Evolutionary conservation across 2,797 vertebrate species (phyloP).

Genomic region (Microctenopoma steveboyesi): DNA sequence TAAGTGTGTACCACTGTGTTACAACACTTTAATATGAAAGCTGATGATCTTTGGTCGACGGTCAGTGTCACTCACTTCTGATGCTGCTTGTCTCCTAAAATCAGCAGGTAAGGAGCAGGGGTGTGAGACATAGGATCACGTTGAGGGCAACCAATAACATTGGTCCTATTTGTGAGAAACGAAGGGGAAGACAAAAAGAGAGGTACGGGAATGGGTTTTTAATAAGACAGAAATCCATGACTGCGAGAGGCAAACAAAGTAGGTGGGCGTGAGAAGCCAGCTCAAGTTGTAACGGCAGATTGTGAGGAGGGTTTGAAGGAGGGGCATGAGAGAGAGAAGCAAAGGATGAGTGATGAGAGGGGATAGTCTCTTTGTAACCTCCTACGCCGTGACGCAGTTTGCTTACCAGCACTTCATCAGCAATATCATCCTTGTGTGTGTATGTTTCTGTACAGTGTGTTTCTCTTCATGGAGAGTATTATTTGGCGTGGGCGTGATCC

Average conservation of each 20-base stretch:
- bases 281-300: conserved; percentile 51
- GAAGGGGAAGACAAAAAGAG: background rate
- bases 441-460: conserved; percentile 8
- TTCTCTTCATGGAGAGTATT: conserved; percentile 13
- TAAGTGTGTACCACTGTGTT: no score
- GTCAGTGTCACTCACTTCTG: no score
- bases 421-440: conserved; percentile 36
- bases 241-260: conserved; percentile 13
- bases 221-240: conserved; percentile 29
- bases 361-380: conserved; percentile 54
- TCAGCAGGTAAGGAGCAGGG: no score
- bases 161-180: background rate
- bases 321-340: conserved; percentile 32
- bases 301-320: conserved; percentile 51
- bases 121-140: no score
- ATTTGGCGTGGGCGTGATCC: conserved; percentile 1
- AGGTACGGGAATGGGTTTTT: conserved; percentile 1
- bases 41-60: no score
- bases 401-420: conserved; percentile 62
- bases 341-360: conserved; percentile 60
- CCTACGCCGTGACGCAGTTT: conserved; percentile 47
- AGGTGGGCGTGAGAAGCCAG: conserved; percentile 32
- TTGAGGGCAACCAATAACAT: no score
- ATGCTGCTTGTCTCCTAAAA: no score
- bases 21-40: no score